Evolutionary conservation across 2,888 invertebrate species (phyloP), one percentile per base, ranked within the genome.

Genomic region (Heliconius cydno): DNA sequence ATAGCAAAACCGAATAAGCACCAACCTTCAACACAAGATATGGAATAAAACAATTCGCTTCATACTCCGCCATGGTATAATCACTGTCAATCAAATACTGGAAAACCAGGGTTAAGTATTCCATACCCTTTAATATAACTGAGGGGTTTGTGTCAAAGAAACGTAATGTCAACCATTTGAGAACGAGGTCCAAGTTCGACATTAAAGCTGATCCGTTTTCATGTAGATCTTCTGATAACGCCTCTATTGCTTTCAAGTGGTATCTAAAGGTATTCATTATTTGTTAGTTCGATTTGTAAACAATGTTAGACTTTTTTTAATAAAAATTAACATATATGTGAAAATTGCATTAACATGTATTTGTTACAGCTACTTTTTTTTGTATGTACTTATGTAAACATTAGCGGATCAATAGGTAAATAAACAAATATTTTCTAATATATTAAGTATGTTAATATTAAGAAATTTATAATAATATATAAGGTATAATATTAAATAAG

Each of bases 131-230:
- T 85, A 99, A 96, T 81, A 99, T 96, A 63, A 99, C 99, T 25
- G 99, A 98, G 15, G 99, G 99, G 95, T 99, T 99, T 38, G 99
- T 99, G 94, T 99, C 99, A 88, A 99, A 99, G 95, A 99, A 99
- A 81, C 99, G 96, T 72, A 99, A 94, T 0, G 99, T 99, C 85
- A 99, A 91, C 99, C 99, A 99, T 90, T 99, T 99, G 71, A 99
- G 96, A 78, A 99, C 97, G 82, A 99, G 95, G 95, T 99, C 99
- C 82, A 99, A 95, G 94, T 99, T 99, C 30, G 97, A 97, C 84
- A 98, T 96, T 67, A 99, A 96, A 0, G 98, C 97, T 85, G 97
- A 96, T 66, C 96, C 96, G 86, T 98, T 97, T n/a, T 96, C 96
- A 6, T 96, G 96, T 76, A 98, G 92, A 91, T 98, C 98, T 92